These are phyloP conservation scores for Lutraria rhynchaena DNA, from an alignment of 1,140 invertebrate genomes.

Conservation along the genomic window DNA sequence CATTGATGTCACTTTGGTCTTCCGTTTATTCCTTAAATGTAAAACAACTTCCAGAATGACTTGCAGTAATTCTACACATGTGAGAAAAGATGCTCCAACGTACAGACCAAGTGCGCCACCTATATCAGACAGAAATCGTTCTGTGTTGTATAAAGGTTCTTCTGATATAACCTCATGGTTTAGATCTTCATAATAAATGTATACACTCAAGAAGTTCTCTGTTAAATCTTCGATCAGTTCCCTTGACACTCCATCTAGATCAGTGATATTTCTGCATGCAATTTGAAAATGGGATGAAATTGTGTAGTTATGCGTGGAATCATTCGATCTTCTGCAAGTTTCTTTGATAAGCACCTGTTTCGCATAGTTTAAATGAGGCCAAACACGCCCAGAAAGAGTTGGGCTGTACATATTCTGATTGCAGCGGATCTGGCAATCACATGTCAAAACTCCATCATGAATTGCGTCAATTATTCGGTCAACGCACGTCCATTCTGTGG, in stretches of 20 bases:
- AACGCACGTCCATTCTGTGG: neutral
- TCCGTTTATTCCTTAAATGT: neutral
- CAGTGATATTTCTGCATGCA: no score
- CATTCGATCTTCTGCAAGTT: neutral
- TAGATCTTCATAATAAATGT: slow-evolving; percentile 35
- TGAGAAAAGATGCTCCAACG: slow-evolving; percentile 47
- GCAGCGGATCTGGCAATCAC: slow-evolving; percentile 4
- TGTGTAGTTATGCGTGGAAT: no score
- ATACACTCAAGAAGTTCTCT: slow-evolving; percentile 16
- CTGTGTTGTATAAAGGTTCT: slow-evolving; percentile 23
- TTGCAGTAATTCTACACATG: slow-evolving; percentile 44
- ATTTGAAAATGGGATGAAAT: no score
- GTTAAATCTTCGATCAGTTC: no score
- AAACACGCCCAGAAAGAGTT: neutral
- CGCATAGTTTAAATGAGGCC: slow-evolving; percentile 26
- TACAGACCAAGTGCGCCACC: slow-evolving; percentile 54
- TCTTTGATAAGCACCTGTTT: slow-evolving; percentile 6
- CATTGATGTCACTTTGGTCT: no score
- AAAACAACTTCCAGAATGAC: slow-evolving; percentile 15
- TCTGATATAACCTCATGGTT: slow-evolving; percentile 8
- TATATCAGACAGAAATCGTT: slow-evolving; percentile 54
- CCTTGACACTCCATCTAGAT: no score
- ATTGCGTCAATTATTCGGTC: neutral
- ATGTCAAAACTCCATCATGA: neutral
- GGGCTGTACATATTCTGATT: neutral